Base-by-base conservation (phyloP, 2,888 invertebrate species). In the Aplocera efformata region DNA sequence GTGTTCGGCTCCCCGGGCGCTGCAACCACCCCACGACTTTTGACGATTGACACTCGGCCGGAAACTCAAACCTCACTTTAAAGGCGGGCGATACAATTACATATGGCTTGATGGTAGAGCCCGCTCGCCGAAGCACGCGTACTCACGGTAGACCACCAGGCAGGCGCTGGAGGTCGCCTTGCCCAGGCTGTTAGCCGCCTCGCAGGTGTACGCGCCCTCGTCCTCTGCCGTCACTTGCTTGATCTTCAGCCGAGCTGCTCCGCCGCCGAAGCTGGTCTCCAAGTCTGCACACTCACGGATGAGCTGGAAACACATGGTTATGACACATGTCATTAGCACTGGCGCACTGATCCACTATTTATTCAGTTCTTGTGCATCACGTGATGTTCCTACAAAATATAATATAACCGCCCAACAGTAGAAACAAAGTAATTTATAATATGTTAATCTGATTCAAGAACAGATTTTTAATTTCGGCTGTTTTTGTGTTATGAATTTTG, bases 151-250 rank as follows among this genome's bases (percentile, higher is more conserved):
- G 7, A 96, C 95, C 28, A 95, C 91, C 7, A 96, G 90, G 63
- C 94, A 94, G n/a, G 95, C 95, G 10, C 93, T 93, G 6, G 96
- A 95, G 47, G 91, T 91, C 20, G 92, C 93, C 72, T 92, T 93
- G 32, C 98, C 98, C 37, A 96, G 90, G 50, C 92, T 92, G 72
- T 97, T 97, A 67, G 91, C 91, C 0, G 94, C 96, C 27, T 95
- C 92, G 65, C 97, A 97, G 0, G 92, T 92, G 75, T 96, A 97
- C 58, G 95, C 94, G 38, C 97, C 97, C 73, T 97, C 96, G 66
- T 97, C 97, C 64, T 96, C 96, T 0, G 94, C 94, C 48, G 94
- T 94, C 24, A 96, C 92, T 42, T 94, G 92, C 7, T 90, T 90
- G 63, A 96, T 94, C 53, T 89, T 90, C 39, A 97, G 81, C 9